phyloP scores from a whole-genome alignment of 2,113 vertebrate genomes.

The Etia nguti region DNA sequence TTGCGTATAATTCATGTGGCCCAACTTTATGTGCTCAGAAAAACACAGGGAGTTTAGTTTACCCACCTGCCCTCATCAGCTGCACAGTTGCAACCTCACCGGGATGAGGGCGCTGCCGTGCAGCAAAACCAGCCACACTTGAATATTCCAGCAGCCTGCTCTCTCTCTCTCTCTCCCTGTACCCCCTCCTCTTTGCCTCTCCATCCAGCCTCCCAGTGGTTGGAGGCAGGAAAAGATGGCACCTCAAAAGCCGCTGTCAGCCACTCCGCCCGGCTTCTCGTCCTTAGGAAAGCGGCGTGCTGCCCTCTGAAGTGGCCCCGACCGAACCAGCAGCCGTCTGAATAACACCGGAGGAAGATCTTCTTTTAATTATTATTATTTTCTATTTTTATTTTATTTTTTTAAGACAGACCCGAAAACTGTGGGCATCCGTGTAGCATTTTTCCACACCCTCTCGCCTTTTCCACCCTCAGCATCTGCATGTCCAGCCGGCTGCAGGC shows the following conservation, averaged over 20 bases:
- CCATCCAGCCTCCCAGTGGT: constrained; percentile 48
- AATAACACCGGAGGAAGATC: not conserved
- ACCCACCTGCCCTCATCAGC: not conserved
- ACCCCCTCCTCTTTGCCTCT: not conserved
- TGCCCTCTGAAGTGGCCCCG: constrained; percentile 53
- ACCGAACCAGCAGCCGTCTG: constrained; percentile 2
- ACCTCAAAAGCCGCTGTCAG: constrained; percentile 44
- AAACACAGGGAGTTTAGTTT: not conserved
- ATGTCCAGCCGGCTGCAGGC: constrained; percentile 15
- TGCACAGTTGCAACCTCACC: not conserved
- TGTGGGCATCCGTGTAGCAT: constrained; percentile 37
- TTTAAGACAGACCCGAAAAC: constrained; percentile 12
- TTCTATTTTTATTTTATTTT: not conserved
- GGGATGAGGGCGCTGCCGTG: constrained; percentile 38
- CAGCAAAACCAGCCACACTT: constrained; percentile 7
- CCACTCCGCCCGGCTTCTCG: constrained; percentile 29
- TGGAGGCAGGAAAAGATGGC: constrained; percentile 65
- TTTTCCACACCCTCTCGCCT: constrained; percentile 44
- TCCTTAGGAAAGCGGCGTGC: constrained; percentile 37
- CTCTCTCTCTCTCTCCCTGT: not conserved
- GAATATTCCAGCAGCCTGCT: constrained; percentile 22
- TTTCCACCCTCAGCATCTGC: constrained; percentile 50
- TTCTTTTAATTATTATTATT: not conserved
- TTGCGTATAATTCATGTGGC: not conserved
- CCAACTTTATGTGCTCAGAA: not conserved